phyloP scores from a whole-genome alignment of 1,140 invertebrate genomes.

The Halesus radiatus region DNA sequence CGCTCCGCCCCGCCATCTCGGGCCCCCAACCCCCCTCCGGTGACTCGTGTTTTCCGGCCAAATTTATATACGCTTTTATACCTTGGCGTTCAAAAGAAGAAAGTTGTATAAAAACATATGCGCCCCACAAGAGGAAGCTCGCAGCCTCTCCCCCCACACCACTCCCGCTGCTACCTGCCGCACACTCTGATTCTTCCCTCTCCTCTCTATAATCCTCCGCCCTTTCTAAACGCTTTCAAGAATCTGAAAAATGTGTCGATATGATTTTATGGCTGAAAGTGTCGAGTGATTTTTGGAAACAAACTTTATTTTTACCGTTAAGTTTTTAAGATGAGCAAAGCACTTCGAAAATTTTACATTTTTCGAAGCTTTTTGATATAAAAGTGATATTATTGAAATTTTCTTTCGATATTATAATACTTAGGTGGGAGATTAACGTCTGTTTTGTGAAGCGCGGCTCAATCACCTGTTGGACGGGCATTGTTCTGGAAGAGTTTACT shows the following conservation, averaged over 20 bases:
- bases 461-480: too few species aligned
- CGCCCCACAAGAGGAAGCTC: slow-evolving; percentile 9
- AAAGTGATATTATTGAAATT: too few species aligned
- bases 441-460: too few species aligned
- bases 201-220: neutral
- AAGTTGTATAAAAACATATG: slow-evolving; percentile 33
- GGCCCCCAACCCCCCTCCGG: neutral
- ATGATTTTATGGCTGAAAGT: slow-evolving; percentile 25
- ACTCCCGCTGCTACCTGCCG: neutral
- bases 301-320: slow-evolving; percentile 13
- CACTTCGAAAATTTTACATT: neutral
- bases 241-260: slow-evolving; percentile 32
- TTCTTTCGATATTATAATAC: too few species aligned
- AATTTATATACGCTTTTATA: slow-evolving; percentile 33
- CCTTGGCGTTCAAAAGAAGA: slow-evolving; percentile 21
- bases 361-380: neutral
- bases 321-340: slow-evolving; percentile 12
- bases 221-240: slow-evolving; percentile 22
- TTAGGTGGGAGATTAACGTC: too few species aligned
- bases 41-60: slow-evolving; percentile 24
- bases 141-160: neutral
- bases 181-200: neutral
- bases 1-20: neutral
- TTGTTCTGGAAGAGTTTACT: too few species aligned
- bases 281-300: slow-evolving; percentile 18